phyloP scores from a whole-genome alignment of 2,888 invertebrate species.

The Melipona bicolor region DNA sequence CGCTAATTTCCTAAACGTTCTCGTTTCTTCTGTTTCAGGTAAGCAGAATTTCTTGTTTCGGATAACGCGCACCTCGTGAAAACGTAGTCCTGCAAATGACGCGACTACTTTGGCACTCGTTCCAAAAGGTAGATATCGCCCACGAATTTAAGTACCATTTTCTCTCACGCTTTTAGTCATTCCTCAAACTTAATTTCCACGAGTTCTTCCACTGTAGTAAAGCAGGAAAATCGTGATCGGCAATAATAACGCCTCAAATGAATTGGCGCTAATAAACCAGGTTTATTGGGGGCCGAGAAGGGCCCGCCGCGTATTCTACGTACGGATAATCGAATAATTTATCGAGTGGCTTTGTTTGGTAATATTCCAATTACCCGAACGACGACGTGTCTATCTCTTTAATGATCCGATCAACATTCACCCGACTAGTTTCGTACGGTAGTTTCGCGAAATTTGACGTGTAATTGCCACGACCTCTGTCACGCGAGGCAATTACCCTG shows the following conservation, averaged over 20 bases:
- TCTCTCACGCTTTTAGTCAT: constrained; percentile 53
- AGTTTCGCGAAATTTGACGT: constrained; percentile 52
- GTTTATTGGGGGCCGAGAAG: too few species aligned
- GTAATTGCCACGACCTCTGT: constrained; percentile 52
- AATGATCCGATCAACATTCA: constrained; percentile 35
- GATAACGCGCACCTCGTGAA: background rate
- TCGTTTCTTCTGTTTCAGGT: constrained; percentile 69
- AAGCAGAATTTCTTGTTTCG: constrained; percentile 59
- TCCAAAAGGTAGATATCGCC: constrained; percentile 46
- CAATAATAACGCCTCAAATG: too few species aligned
- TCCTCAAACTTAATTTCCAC: background rate
- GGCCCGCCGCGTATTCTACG: too few species aligned
- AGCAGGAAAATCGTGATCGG: too few species aligned
- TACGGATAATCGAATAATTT: too few species aligned
- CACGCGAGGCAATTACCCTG: constrained; percentile 56
- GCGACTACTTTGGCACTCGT: constrained; percentile 36
- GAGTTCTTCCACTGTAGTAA: background rate
- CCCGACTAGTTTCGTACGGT: constrained; percentile 27
- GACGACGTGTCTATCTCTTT: constrained; percentile 13
- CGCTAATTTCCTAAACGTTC: background rate
- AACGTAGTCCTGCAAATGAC: background rate
- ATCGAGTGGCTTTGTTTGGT: background rate
- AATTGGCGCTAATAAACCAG: too few species aligned
- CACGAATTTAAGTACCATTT: constrained; percentile 26
- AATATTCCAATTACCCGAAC: constrained; percentile 28